phyloP scores from a whole-genome alignment of 1,140 invertebrate genomes.

The Papilio xuthus region DNA sequence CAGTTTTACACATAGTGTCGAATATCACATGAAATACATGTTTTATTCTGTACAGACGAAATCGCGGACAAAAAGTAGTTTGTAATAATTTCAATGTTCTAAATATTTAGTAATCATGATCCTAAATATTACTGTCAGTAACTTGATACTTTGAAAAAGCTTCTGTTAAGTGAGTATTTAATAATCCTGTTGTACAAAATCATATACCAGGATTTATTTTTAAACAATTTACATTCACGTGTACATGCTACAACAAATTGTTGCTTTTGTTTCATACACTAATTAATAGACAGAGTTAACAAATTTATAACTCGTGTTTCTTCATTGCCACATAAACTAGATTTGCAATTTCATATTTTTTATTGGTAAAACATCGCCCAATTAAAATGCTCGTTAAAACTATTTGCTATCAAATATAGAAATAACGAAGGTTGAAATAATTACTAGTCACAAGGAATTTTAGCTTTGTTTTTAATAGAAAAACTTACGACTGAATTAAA shows the following conservation, averaged over 20 bases:
- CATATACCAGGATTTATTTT: neutral
- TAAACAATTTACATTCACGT: neutral
- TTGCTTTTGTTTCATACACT: neutral
- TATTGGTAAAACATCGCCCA: neutral
- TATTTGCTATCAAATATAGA: conserved; percentile 5
- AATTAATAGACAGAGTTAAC: neutral
- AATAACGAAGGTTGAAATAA: conserved; percentile 3
- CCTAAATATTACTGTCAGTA: too few species aligned
- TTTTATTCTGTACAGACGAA: too few species aligned
- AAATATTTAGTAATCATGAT: too few species aligned
- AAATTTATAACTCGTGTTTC: neutral
- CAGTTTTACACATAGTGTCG: too few species aligned
- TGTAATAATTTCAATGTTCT: too few species aligned
- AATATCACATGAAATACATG: too few species aligned
- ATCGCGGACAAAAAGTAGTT: too few species aligned
- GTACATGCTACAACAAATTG: neutral
- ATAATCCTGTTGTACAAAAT: too few species aligned
- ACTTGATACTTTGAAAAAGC: too few species aligned
- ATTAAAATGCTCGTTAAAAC: conserved; percentile 19
- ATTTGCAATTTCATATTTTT: conserved; percentile 10
- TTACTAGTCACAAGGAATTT: neutral
- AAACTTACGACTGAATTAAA: neutral
- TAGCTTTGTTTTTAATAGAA: neutral
- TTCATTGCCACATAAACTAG: neutral
- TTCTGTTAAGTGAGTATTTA: too few species aligned